Conservation (phyloP, 2,797 vertebrate genomes). For the Lycodopsis pacificus region DNA sequence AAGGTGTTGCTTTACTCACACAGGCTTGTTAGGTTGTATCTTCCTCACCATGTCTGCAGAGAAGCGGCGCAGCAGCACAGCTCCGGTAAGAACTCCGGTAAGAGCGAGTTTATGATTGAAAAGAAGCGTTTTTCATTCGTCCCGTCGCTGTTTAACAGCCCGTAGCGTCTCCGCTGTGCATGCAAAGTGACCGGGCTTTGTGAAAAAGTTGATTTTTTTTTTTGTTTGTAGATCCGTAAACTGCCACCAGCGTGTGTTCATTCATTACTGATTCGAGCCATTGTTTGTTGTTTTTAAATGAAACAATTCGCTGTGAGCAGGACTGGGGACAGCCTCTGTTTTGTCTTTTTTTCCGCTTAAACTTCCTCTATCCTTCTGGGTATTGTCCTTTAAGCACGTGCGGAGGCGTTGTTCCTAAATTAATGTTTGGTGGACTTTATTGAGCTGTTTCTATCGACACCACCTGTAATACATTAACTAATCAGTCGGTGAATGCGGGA, state of each 20-base stretch:
- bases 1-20: neutral
- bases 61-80: slow-evolving; percentile 70
- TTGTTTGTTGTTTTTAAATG: neutral
- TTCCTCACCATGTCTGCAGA: slow-evolving; percentile 64
- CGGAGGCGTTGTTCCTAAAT: slow-evolving; percentile 2
- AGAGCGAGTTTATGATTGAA: neutral
- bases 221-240: neutral
- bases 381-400: slow-evolving; percentile 38
- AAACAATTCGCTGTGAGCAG: neutral
- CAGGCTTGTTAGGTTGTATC: neutral
- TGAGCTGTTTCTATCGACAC: neutral
- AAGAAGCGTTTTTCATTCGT: neutral
- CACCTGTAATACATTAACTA: slow-evolving; percentile 49
- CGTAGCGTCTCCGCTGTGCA: slow-evolving; percentile 22
- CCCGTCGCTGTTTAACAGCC: slow-evolving; percentile 53
- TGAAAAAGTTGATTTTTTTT: neutral
- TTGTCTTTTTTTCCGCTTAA: slow-evolving; percentile 4
- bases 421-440: slow-evolving; percentile 9
- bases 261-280: slow-evolving; percentile 24
- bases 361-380: slow-evolving; percentile 55
- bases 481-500: neutral
- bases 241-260: neutral
- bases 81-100: slow-evolving; percentile 78
- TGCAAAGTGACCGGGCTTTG: neutral
- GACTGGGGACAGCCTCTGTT: neutral